Evolutionary conservation across 2,888 invertebrate species (phyloP).

Genomic region (Ashinkailepas kermadecensis): DNA sequence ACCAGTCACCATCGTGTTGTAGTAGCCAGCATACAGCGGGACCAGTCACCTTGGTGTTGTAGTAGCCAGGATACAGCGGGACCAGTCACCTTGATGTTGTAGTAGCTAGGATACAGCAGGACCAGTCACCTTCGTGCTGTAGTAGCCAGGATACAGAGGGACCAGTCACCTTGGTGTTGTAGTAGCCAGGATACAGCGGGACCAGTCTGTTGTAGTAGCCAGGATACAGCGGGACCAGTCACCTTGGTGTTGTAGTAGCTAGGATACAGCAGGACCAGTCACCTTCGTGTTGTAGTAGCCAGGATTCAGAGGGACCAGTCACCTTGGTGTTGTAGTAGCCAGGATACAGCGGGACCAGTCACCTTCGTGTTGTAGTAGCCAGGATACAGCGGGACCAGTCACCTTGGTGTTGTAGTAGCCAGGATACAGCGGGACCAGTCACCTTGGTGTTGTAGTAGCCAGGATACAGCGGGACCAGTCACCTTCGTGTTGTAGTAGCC

Average conservation of each 20-base stretch:
- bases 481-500: too few species aligned
- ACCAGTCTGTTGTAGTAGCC: too few species aligned
- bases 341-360: conserved; percentile 47
- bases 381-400: conserved; percentile 46
- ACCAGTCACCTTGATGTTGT: too few species aligned
- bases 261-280: too few species aligned
- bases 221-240: conserved; percentile 53
- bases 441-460: conserved; percentile 80
- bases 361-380: conserved; percentile 80
- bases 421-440: not conserved
- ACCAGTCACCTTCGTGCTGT: not conserved
- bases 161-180: too few species aligned
- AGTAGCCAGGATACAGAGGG: too few species aligned
- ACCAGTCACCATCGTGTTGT: conserved; percentile 53
- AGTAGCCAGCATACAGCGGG: conserved; percentile 77
- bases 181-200: too few species aligned
- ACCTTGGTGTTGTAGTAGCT: conserved; percentile 41
- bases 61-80: conserved; percentile 70
- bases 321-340: conserved; percentile 86
- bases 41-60: conserved; percentile 58
- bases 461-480: conserved; percentile 46
- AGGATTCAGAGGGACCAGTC: conserved; percentile 61
- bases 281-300: conserved; percentile 80
- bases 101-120: too few species aligned
- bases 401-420: too few species aligned